Conservation (phyloP, 2,113 vertebrate genomes). For the Xyliphius kryptos region DNA sequence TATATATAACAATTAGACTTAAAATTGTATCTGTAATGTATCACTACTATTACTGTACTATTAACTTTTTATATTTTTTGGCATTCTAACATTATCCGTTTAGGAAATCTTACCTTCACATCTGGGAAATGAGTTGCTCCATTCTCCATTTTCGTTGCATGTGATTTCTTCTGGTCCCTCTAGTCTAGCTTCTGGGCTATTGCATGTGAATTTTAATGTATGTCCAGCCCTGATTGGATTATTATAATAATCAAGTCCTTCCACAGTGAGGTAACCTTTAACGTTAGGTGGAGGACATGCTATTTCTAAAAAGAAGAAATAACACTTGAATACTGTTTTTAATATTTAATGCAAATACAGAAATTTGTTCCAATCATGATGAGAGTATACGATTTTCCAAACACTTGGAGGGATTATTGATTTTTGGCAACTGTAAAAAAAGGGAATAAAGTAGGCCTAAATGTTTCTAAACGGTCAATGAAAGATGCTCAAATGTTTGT, state of each 20-base stretch:
- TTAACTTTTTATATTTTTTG: neutral
- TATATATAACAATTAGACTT: too few relatives aligned
- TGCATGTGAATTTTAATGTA: constrained; percentile 23
- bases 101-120: constrained; percentile 67
- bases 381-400: too few relatives aligned
- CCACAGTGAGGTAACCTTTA: neutral
- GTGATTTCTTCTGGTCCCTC: constrained; percentile 14
- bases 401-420: too few relatives aligned
- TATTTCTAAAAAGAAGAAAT: constrained; percentile 12
- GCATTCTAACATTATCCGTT: neutral
- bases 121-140: constrained; percentile 61
- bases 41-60: neutral
- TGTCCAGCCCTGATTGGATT: constrained; percentile 5
- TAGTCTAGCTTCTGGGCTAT: neutral
- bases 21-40: too few relatives aligned
- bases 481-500: too few relatives aligned
- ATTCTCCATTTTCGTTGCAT: constrained; percentile 55
- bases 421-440: too few relatives aligned
- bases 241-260: constrained; percentile 18
- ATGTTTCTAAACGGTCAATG: too few relatives aligned
- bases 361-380: too few relatives aligned
- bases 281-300: neutral
- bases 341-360: neutral
- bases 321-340: neutral
- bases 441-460: too few relatives aligned